Percentiles rank a stretch among this genome's conserved stretches.
phyloP scores from a whole-genome alignment of 1,140 invertebrate species.

The Drosophila bipectinata region DNA sequence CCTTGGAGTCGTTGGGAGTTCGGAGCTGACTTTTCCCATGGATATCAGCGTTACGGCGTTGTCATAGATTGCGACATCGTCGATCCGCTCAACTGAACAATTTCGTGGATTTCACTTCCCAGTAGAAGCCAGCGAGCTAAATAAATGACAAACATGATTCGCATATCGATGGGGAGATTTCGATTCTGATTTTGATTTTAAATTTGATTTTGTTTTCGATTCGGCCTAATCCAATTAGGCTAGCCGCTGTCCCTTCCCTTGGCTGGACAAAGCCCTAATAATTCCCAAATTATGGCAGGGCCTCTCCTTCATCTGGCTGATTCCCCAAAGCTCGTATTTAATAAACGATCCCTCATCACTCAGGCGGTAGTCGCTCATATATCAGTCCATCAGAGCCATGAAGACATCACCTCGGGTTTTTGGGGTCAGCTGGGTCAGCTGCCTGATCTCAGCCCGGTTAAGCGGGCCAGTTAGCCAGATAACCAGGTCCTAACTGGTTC shows the following conservation, averaged over 20 bases:
- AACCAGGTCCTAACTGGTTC: conserved; percentile 43
- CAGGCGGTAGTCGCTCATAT: conserved; percentile 33
- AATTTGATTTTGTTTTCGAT: conserved; percentile 74
- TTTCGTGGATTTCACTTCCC: conserved; percentile 54
- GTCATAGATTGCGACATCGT: conserved; percentile 70
- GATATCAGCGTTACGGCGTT: conserved; percentile 72
- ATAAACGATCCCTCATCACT: conserved; percentile 74
- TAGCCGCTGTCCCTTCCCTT: conserved; percentile 34
- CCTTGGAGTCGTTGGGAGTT: not conserved
- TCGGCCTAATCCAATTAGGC: conserved; percentile 79
- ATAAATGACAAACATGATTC: conserved; percentile 71
- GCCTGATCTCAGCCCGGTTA: not conserved
- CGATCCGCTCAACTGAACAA: conserved; percentile 72
- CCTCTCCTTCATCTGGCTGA: conserved; percentile 33
- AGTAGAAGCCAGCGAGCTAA: conserved; percentile 51
- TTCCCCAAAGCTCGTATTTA: conserved; percentile 51
- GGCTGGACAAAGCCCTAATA: conserved; percentile 47
- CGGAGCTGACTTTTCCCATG: conserved; percentile 63
- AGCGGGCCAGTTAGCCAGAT: not conserved
- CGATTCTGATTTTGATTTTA: conserved; percentile 59
- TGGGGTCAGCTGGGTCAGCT: conserved; percentile 70
- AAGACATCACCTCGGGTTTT: conserved; percentile 59
- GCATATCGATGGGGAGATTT: conserved; percentile 34
- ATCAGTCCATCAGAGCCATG: conserved; percentile 55
- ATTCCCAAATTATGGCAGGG: conserved; percentile 72